A percentile compares a stretch with the other conserved stretches of the same genome.
These are phyloP conservation scores for Champsocephalus gunnari DNA, from an alignment of 2,797 vertebrate species.

Conservation along the genomic window DNA sequence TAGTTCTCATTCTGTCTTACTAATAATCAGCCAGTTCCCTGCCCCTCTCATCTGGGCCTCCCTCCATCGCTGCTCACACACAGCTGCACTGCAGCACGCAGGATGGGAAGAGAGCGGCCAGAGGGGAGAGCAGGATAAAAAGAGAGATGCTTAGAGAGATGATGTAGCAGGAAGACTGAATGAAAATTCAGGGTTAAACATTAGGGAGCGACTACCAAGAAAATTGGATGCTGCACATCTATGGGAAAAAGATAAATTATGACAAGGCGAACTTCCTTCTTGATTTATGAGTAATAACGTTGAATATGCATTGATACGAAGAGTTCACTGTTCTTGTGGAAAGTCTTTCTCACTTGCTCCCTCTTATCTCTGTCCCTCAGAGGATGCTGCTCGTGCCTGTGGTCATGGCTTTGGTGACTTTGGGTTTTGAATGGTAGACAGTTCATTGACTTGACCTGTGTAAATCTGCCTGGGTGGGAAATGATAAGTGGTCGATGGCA, in stretches of 20 bases:
- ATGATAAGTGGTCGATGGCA: slow-evolving; percentile 57
- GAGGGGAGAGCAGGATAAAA: slow-evolving; percentile 6
- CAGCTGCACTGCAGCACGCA: slow-evolving; percentile 67
- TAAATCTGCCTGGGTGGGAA: slow-evolving; percentile 77
- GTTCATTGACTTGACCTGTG: slow-evolving; percentile 59
- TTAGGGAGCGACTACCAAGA: slow-evolving; percentile 25
- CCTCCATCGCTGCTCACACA: slow-evolving; percentile 50
- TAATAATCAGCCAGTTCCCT: slow-evolving; percentile 73
- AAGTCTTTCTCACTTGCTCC: slow-evolving; percentile 42
- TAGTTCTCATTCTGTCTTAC: slow-evolving; percentile 60
- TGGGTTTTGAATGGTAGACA: slow-evolving; percentile 65
- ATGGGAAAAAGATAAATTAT: slow-evolving; percentile 51
- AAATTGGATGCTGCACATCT: slow-evolving; percentile 17
- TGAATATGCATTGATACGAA: slow-evolving; percentile 51
- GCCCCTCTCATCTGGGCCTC: slow-evolving; percentile 66
- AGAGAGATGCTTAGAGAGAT: slow-evolving; percentile 12
- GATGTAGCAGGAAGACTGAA: slow-evolving; percentile 1
- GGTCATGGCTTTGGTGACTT: slow-evolving; percentile 68
- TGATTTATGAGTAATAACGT: slow-evolving; percentile 57
- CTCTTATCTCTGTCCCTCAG: slow-evolving; percentile 43
- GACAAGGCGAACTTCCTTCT: slow-evolving; percentile 35
- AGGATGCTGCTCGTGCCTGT: slow-evolving; percentile 75
- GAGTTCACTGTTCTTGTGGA: slow-evolving; percentile 42
- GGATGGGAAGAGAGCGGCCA: slow-evolving; percentile 30
- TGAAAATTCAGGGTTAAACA: slow-evolving; percentile 24